Conservation (phyloP, 2,113 vertebrate genomes). For the Channa maculata region DNA sequence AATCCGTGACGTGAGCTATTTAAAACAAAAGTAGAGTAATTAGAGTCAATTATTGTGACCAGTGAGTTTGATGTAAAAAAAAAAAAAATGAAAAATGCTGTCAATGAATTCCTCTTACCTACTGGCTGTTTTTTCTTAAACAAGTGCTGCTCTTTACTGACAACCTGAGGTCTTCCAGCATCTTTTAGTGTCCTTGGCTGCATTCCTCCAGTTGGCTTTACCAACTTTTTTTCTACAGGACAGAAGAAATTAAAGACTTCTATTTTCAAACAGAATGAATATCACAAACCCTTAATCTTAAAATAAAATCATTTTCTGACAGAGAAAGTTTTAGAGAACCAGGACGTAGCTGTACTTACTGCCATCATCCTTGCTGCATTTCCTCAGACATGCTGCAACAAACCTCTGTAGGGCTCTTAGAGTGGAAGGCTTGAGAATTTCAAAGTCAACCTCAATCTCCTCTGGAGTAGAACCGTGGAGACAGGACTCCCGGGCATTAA, state of each 20-base stretch:
- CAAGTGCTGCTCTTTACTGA: conserved; percentile 71
- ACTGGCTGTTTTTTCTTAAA: conserved; percentile 77
- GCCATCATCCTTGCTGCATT: conserved; percentile 71
- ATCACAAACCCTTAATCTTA: background rate
- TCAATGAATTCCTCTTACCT: conserved; percentile 66
- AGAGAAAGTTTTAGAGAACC: background rate
- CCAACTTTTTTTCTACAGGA: conserved; percentile 71
- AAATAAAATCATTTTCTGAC: background rate
- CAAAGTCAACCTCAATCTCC: conserved; percentile 92
- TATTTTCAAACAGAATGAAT: background rate
- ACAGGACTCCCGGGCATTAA: conserved; percentile 87
- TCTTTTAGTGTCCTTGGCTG: conserved; percentile 76
- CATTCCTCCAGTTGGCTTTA: conserved; percentile 75
- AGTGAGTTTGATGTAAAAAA: background rate
- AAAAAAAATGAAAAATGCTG: too few relatives aligned
- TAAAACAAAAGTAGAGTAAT: too few relatives aligned
- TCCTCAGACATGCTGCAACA: conserved; percentile 85
- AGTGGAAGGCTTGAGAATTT: conserved; percentile 89
- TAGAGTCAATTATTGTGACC: too few relatives aligned
- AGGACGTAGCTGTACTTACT: conserved; percentile 77
- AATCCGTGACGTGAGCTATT: conserved; percentile 67
- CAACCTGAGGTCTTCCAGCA: conserved; percentile 72
- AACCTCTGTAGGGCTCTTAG: conserved; percentile 89
- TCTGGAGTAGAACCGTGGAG: conserved; percentile 81
- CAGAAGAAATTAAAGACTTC: background rate